These are phyloP conservation scores for Norana najaformis DNA, from an alignment of 2,888 invertebrate genomes.

Conservation along the genomic window DNA sequence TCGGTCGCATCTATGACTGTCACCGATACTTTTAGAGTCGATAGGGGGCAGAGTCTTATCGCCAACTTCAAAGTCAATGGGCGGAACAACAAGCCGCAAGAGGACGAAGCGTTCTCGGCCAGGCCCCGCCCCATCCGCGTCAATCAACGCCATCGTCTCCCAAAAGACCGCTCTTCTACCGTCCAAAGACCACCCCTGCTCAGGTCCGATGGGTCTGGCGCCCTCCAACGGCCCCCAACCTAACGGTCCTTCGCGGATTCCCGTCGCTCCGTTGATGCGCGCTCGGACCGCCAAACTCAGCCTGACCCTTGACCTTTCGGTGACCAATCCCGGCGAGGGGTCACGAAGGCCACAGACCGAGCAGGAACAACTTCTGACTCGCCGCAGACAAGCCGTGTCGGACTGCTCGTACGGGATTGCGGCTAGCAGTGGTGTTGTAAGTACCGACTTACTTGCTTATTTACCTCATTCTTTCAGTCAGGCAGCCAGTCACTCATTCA, in stretches of 20 bases:
- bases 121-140: background rate
- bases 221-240: background rate
- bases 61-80: background rate
- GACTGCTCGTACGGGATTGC: slow-evolving; percentile 38
- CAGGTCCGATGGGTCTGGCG: background rate
- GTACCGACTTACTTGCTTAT: background rate
- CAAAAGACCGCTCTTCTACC: background rate
- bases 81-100: background rate
- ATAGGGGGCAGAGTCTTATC: background rate
- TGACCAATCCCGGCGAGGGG: slow-evolving; percentile 41
- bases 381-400: slow-evolving; percentile 2
- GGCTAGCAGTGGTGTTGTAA: slow-evolving; percentile 43
- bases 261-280: slow-evolving; percentile 40
- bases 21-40: background rate
- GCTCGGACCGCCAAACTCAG: slow-evolving; percentile 45
- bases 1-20: background rate
- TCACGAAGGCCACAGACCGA: background rate
- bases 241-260: slow-evolving; percentile 33
- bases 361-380: background rate
- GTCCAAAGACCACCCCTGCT: background rate
- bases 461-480: background rate
- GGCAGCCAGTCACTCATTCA: no score
- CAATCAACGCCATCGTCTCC: background rate
- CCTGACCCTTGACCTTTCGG: slow-evolving; percentile 47
- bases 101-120: background rate